Evolutionary conservation across 1,140 invertebrate genomes (phyloP).

Genomic region (Zaprionus gabonicus): DNA sequence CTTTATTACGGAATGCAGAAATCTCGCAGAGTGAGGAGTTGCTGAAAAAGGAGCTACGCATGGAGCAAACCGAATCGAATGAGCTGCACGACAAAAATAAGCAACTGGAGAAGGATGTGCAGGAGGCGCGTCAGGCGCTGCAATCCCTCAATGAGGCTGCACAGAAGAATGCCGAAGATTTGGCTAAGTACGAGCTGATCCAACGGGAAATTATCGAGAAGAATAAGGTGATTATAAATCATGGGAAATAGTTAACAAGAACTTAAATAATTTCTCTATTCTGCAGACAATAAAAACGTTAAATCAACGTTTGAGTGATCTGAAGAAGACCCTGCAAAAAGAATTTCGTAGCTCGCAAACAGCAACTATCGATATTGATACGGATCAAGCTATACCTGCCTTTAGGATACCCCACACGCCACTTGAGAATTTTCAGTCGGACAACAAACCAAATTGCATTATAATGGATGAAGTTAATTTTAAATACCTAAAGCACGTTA

Average conservation of each 20-base stretch:
- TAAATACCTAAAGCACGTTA: constrained; percentile 95
- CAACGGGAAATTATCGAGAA: constrained; percentile 92
- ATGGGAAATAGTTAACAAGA: background rate
- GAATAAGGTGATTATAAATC: constrained; percentile 86
- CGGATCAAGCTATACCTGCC: constrained; percentile 47
- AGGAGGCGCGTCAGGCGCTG: constrained; percentile 85
- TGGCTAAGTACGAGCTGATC: constrained; percentile 87
- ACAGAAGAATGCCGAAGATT: constrained; percentile 86
- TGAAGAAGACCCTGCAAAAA: constrained; percentile 95
- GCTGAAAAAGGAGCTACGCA: constrained; percentile 88
- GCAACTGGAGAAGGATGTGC: constrained; percentile 79
- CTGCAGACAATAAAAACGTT: constrained; percentile 92
- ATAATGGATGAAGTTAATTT: constrained; percentile 85
- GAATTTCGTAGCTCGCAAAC: constrained; percentile 88
- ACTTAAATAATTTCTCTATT: background rate
- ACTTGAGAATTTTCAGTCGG: constrained; percentile 41
- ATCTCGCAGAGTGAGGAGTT: constrained; percentile 93
- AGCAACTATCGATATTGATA: constrained; percentile 58
- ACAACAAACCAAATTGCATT: constrained; percentile 79
- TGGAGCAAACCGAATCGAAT: constrained; percentile 80
- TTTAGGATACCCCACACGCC: constrained; percentile 44
- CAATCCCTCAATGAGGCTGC: constrained; percentile 85
- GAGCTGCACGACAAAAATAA: constrained; percentile 86
- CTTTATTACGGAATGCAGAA: constrained; percentile 91
- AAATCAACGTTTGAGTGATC: constrained; percentile 93